Evolutionary conservation across 2,888 invertebrate genomes (phyloP), one percentile per base, ranked within the genome.

Genomic region (Diachrysia chrysitis): DNA sequence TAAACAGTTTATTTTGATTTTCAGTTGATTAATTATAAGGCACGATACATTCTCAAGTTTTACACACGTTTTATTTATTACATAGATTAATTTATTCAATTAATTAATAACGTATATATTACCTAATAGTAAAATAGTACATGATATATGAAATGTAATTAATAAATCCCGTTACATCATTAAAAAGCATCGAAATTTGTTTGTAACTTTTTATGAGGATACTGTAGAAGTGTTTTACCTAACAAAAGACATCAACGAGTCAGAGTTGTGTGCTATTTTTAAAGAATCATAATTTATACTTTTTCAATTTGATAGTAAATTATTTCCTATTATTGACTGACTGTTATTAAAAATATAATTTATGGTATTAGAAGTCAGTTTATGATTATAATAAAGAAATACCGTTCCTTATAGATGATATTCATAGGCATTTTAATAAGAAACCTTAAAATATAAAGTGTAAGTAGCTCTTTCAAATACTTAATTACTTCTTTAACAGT

Each of bases 211-310:
- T 42, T 51, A 51, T 12, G 21, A 14, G 9, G 19, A 0, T 2
- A 19, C 48, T 17, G 21, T 19, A 19, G 21, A 21, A 17, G 48
- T 51, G 12, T 51, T 51, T 32, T 51, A 55, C 19, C 58, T 51
- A 61, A 3, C 23, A 76, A 75, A 75, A 75, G 77, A 75, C 74
- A 75, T 76, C 77, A 75, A 76, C 74, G 73, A 72, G 58, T 19
- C 19, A 35, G 7, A 56, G 51, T 16, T 16, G 10, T 21, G 17
- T 12, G 23, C 32, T 9, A 10, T 10, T 51, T 21, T 21, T 19
- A 12, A 51, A 9, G 10, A 51, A 12, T 14, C 42, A 42, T 42
- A n/a, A 37, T 14, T 42, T n/a, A n/a, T n/a, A 42, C 10, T 42
- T 42, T n/a, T n/a, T 42, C 42, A 42, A 42, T 42, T 42, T 42